These are phyloP conservation scores for Euplexia lucipara DNA, from an alignment of 2,888 invertebrate genomes.

Conservation along the genomic window DNA sequence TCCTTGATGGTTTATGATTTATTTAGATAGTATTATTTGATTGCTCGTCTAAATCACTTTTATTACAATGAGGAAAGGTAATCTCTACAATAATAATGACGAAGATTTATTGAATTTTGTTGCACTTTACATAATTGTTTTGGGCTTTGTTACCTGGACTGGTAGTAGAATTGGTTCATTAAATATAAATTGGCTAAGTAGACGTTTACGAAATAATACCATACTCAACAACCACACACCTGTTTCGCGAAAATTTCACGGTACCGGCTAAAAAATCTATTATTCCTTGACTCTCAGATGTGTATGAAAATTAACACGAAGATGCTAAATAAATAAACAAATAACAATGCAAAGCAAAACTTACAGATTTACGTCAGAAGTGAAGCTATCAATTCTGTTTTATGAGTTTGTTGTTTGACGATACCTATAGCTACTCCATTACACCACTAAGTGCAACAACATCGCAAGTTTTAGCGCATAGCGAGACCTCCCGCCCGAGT, in stretches of 20 bases:
- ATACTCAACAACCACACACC: neutral
- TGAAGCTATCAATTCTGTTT: neutral
- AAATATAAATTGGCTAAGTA: neutral
- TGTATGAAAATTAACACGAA: constrained; percentile 35
- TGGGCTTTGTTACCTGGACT: too few species aligned
- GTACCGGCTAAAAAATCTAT: neutral
- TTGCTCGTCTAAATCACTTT: constrained; percentile 1
- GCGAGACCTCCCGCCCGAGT: too few species aligned
- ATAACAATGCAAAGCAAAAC: constrained; percentile 19
- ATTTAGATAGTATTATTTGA: too few species aligned
- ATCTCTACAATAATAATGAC: neutral
- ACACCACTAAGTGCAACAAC: neutral
- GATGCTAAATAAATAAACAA: constrained; percentile 27
- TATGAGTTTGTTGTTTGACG: neutral
- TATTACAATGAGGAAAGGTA: neutral
- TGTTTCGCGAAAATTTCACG: neutral
- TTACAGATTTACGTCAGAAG: constrained; percentile 8
- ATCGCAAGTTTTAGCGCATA: neutral
- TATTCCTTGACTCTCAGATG: constrained; percentile 23
- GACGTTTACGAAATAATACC: neutral
- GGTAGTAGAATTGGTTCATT: too few species aligned
- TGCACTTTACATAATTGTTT: neutral
- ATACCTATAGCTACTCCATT: neutral
- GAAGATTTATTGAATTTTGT: neutral
- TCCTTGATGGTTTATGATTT: constrained; percentile 8